These are phyloP conservation scores for Eutrigla gurnardus DNA, from an alignment of 2,797 vertebrate species.

Conservation along the genomic window DNA sequence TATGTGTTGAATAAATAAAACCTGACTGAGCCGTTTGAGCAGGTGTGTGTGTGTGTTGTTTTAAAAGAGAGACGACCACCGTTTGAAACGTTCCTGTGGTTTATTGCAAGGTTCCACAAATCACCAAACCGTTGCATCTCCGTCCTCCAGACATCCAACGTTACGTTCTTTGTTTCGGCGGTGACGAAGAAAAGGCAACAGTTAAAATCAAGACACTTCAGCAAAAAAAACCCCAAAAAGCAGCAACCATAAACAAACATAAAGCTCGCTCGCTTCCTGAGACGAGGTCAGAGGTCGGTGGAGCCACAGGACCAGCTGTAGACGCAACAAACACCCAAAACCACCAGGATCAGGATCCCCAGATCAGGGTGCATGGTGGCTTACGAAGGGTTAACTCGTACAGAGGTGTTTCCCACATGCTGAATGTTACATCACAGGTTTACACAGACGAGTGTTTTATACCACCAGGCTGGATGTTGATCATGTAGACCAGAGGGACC, in stretches of 20 bases:
- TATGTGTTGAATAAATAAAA: slow-evolving; percentile 57
- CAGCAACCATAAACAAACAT: slow-evolving; percentile 5
- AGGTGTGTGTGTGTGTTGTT: background rate
- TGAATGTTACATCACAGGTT: slow-evolving; percentile 17
- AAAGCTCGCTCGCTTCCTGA: slow-evolving; percentile 30
- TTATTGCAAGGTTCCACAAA: slow-evolving; percentile 47
- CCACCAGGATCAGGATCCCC: background rate
- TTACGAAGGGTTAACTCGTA: background rate
- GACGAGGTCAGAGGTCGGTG: slow-evolving; percentile 23
- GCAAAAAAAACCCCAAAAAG: slow-evolving; percentile 8
- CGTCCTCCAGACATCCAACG: no score
- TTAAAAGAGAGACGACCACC: slow-evolving; percentile 9
- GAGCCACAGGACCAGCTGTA: slow-evolving; percentile 75
- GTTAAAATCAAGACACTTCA: slow-evolving; percentile 42
- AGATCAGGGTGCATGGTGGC: background rate
- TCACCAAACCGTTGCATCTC: slow-evolving; percentile 32
- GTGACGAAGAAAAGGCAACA: slow-evolving; percentile 25
- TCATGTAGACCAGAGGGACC: background rate
- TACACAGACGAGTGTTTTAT: background rate
- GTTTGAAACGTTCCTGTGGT: slow-evolving; percentile 36
- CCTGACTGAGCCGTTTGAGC: background rate
- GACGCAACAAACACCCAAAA: slow-evolving; percentile 1
- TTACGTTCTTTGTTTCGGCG: background rate
- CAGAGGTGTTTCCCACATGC: slow-evolving; percentile 1
- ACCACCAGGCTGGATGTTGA: no score